Evolutionary conservation across 2,888 invertebrate species (phyloP).

Genomic region (Drosophila kuntzei): DNA sequence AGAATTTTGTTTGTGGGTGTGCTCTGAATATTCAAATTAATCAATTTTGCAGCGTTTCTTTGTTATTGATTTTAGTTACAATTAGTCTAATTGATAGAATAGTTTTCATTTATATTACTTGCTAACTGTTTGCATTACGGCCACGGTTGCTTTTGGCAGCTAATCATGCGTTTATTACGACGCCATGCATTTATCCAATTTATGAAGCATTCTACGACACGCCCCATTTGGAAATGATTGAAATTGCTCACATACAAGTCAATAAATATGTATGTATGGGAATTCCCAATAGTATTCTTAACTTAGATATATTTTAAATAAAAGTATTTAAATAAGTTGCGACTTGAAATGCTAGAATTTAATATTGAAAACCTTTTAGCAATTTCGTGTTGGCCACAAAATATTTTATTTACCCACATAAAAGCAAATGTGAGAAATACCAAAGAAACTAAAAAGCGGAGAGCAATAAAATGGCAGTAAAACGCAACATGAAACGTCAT

Average conservation of each 20-base stretch:
- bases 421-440: slow-evolving; percentile 35
- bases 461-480: slow-evolving; percentile 44
- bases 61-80: slow-evolving; percentile 28
- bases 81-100: slow-evolving; percentile 43
- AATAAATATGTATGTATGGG: neutral
- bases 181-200: slow-evolving; percentile 54
- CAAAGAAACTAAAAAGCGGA: slow-evolving; percentile 27
- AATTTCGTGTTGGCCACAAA: slow-evolving; percentile 34
- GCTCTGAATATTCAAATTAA: slow-evolving; percentile 54
- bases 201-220: slow-evolving; percentile 43
- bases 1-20: slow-evolving; percentile 24
- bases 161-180: slow-evolving; percentile 47
- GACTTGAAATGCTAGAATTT: neutral
- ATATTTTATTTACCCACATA: slow-evolving; percentile 28
- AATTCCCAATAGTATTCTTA: slow-evolving; percentile 3
- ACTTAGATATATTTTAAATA: neutral
- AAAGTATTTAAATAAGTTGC: neutral
- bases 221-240: slow-evolving; percentile 31
- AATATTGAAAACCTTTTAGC: slow-evolving; percentile 6
- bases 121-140: slow-evolving; percentile 10
- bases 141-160: slow-evolving; percentile 23
- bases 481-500: slow-evolving; percentile 37
- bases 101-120: slow-evolving; percentile 24
- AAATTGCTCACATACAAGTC: neutral
- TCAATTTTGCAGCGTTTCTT: slow-evolving; percentile 35